Evolutionary conservation across 2,113 vertebrate genomes (phyloP), one percentile per base, ranked within the genome.

Genomic region (Actinemys pallida): DNA sequence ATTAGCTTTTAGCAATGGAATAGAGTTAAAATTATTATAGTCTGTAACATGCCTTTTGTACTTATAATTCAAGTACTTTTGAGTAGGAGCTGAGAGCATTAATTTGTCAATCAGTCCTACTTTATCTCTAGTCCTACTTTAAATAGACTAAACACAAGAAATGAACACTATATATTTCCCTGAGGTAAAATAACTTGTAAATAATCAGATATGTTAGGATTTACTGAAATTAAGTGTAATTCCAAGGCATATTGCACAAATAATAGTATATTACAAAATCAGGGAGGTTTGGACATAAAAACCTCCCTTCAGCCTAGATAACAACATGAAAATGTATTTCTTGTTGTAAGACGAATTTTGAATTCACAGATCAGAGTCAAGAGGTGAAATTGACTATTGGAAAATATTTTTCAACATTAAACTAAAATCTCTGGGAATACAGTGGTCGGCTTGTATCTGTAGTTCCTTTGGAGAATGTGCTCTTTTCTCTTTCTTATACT

Each of bases 21-120:
- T 45, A 83, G 88, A 94, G 86, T 96, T 97, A 87, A 98, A 97
- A 97, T 96, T 96, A 89, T 96, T 93, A 95, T 82, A 39, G 87
- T 97, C 96, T 98, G 86, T 96, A 95, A 87, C 86, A 90, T 88
- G 91, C 82, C 90, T 98, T 97, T 97, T 97, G 87, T 97, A 93
- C 85, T 96, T 97, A 83, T 17, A 87, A 96, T 96, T 97, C 95
- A 95, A 31, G 27, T 86, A 88, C 24, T 10, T 97, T 93, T 72
- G 90, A 97, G 94, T 92, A 96, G 96, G 94, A 96, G 92, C 91
- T 98, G 96, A 97, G 96, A 97, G 95, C 94, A 97, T 97, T 96
- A 93, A 98, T 98, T 97, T 97, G 97, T 97, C 96, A 92, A 94
- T 97, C 97, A 98, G 75, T 83, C 49, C 72, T 65, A 47, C 84